These are phyloP conservation scores for Anguilla anguilla DNA, from an alignment of 2,797 vertebrate species.

Conservation along the genomic window DNA sequence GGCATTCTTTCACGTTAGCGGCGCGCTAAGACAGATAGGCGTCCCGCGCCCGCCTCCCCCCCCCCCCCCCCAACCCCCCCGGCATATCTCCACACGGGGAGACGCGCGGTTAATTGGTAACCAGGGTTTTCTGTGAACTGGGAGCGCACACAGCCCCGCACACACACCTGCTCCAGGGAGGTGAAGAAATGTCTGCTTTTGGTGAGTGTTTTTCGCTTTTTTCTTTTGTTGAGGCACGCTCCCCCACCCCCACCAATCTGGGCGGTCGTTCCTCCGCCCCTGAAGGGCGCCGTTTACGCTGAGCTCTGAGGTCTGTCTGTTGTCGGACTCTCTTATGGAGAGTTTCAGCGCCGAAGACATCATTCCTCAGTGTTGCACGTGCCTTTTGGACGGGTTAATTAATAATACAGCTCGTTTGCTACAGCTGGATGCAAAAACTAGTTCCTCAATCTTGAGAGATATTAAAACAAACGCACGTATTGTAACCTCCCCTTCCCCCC, in stretches of 20 bases:
- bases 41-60: constrained; percentile 38
- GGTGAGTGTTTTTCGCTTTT: constrained; percentile 67
- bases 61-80: constrained; percentile 33
- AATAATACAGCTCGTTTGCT: not conserved
- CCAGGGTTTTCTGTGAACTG: constrained; percentile 42
- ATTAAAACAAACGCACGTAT: not conserved
- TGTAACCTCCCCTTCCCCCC: not conserved
- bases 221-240: not conserved
- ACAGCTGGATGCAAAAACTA: not conserved
- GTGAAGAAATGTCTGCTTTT: constrained; percentile 65
- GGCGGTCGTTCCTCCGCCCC: not conserved
- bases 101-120: constrained; percentile 44
- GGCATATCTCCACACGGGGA: not conserved
- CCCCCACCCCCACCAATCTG: not conserved
- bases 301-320: not conserved
- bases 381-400: not conserved
- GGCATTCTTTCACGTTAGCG: constrained; percentile 82
- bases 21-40: constrained; percentile 72
- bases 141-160: not conserved
- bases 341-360: not conserved
- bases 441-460: not conserved
- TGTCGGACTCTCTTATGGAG: not conserved
- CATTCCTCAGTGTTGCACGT: not conserved
- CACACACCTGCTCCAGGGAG: constrained; percentile 37
- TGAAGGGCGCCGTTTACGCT: not conserved